phyloP scores from a whole-genome alignment of 2,113 vertebrate genomes.

The Nipponia nippon region DNA sequence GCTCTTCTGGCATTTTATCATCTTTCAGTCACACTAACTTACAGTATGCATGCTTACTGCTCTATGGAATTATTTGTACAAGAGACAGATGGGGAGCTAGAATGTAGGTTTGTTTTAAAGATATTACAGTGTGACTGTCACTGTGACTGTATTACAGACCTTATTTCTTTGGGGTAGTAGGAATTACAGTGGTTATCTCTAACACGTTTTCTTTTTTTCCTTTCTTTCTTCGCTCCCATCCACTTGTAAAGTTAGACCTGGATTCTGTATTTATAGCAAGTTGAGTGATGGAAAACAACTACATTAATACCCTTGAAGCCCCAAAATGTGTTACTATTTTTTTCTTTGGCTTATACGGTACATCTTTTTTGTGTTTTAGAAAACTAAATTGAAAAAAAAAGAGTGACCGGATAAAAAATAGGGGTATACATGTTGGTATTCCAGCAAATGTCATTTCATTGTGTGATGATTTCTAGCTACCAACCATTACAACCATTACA shows the following conservation, averaged over 20 bases:
- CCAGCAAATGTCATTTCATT: neutral
- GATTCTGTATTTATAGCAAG: neutral
- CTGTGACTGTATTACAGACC: neutral
- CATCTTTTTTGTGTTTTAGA: neutral
- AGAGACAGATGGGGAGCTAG: neutral
- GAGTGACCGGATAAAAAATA: neutral
- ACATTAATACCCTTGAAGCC: neutral
- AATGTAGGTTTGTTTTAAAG: neutral
- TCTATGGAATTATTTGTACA: conserved; percentile 5
- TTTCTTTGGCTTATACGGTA: neutral
- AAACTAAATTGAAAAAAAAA: neutral
- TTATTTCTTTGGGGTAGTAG: neutral
- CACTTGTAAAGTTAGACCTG: neutral
- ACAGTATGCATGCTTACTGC: neutral
- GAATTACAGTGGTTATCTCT: neutral
- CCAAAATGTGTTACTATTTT: neutral
- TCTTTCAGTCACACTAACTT: conserved; percentile 25
- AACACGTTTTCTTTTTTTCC: neutral
- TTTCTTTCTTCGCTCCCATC: neutral
- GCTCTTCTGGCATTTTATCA: neutral
- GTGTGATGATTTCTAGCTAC: neutral
- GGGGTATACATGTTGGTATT: neutral
- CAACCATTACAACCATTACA: neutral
- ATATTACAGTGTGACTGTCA: neutral
- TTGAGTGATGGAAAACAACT: neutral